Evolutionary conservation across 2,888 invertebrate species (phyloP).

Genomic region (Gasteruption jaculator): DNA sequence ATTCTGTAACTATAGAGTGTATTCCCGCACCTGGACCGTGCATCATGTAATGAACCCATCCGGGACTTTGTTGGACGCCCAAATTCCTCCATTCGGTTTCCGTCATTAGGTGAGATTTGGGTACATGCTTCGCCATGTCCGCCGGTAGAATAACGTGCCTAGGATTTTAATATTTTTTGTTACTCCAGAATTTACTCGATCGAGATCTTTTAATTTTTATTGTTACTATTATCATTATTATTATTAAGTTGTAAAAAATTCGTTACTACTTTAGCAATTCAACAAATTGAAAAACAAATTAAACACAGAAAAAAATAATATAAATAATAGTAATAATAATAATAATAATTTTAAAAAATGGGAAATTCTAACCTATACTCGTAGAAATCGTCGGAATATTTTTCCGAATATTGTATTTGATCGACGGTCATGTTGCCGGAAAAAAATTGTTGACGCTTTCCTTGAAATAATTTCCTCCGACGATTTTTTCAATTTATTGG

Average conservation of each 20-base stretch:
- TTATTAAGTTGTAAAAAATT: too few relatives aligned
- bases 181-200: too few relatives aligned
- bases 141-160: constrained; percentile 89
- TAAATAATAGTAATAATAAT: background rate
- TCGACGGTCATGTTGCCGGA: constrained; percentile 63
- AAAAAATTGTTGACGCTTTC: too few relatives aligned
- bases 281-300: background rate
- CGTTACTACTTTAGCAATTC: too few relatives aligned
- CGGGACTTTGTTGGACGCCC: constrained; percentile 91
- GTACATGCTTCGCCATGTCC: constrained; percentile 79
- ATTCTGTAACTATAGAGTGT: too few relatives aligned
- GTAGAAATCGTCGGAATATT: constrained; percentile 80
- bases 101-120: constrained; percentile 86
- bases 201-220: too few relatives aligned
- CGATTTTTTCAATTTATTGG: too few relatives aligned
- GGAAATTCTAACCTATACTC: constrained; percentile 73
- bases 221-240: too few relatives aligned
- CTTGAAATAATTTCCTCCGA: too few relatives aligned
- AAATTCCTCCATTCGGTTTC: constrained; percentile 94
- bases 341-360: background rate
- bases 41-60: constrained; percentile 87
- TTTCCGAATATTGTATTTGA: constrained; percentile 89
- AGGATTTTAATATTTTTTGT: too few relatives aligned
- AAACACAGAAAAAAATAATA: background rate
- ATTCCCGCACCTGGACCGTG: constrained; percentile 66